Evolutionary conservation across 1,140 invertebrate species (phyloP).

Genomic region (Drosophila ananassae): DNA sequence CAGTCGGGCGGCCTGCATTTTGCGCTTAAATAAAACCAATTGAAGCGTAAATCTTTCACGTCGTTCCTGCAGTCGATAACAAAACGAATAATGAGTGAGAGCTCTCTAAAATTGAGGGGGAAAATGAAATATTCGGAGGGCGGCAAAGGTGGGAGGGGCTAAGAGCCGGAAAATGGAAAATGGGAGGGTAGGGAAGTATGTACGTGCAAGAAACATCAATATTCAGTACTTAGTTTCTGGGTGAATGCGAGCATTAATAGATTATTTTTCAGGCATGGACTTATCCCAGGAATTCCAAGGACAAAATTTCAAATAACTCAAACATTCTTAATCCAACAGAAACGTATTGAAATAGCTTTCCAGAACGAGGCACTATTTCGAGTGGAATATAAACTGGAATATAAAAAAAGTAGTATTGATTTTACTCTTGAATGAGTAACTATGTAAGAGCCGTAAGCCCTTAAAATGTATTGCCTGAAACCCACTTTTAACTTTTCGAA

Average conservation of each 20-base stretch:
- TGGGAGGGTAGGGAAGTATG: conserved; percentile 10
- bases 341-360: not conserved
- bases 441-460: not conserved
- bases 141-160: conserved; percentile 10
- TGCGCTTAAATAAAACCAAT: conserved; percentile 75
- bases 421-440: not conserved
- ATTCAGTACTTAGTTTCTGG: conserved; percentile 12
- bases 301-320: not conserved
- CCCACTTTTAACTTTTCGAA: not conserved
- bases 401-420: not conserved
- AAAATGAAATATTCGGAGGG: not conserved
- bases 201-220: conserved; percentile 15
- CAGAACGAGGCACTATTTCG: not conserved
- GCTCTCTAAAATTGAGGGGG: not conserved
- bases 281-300: not conserved
- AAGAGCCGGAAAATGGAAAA: conserved; percentile 22
- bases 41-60: conserved; percentile 78
- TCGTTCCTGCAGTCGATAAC: conserved; percentile 58
- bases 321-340: conserved; percentile 2
- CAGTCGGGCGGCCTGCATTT: conserved; percentile 58
- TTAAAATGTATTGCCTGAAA: not conserved
- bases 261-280: not conserved
- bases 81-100: conserved; percentile 58
- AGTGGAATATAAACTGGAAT: not conserved
- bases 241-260: conserved; percentile 19